These are phyloP conservation scores for Clarias batrachus DNA, from an alignment of 2,113 vertebrate species.

Conservation along the genomic window DNA sequence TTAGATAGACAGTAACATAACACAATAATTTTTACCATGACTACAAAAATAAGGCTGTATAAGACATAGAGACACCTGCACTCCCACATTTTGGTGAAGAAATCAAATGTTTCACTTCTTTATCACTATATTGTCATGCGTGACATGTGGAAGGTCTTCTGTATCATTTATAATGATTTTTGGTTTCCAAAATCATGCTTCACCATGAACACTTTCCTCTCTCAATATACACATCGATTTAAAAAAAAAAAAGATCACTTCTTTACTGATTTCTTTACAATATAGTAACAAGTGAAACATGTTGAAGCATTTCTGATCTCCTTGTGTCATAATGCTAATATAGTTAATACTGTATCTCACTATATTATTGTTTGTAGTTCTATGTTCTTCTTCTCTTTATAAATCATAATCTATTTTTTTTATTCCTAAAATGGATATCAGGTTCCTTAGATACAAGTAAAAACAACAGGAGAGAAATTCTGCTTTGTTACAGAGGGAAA, in stretches of 20 bases:
- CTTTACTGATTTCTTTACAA: neutral
- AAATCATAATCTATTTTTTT: neutral
- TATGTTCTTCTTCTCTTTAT: neutral
- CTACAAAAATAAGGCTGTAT: neutral
- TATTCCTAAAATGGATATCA: neutral
- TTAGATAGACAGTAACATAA: neutral
- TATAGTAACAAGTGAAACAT: neutral
- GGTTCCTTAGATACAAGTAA: neutral
- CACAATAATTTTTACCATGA: slow-evolving; percentile 19
- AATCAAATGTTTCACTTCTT: slow-evolving; percentile 14
- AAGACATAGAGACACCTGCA: neutral
- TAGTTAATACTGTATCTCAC: neutral
- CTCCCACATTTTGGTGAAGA: neutral
- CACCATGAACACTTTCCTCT: neutral
- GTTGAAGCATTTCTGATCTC: neutral
- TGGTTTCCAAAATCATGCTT: neutral
- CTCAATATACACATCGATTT: neutral
- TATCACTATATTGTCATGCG: neutral
- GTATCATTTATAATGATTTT: neutral
- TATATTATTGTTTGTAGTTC: neutral
- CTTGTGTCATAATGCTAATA: neutral
- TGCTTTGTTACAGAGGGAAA: neutral
- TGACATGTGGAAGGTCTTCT: neutral
- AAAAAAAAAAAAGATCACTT: neutral
- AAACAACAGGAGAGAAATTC: neutral